Conservation (phyloP, 2,888 invertebrate genomes). For the Leptinotarsa juncta region DNA sequence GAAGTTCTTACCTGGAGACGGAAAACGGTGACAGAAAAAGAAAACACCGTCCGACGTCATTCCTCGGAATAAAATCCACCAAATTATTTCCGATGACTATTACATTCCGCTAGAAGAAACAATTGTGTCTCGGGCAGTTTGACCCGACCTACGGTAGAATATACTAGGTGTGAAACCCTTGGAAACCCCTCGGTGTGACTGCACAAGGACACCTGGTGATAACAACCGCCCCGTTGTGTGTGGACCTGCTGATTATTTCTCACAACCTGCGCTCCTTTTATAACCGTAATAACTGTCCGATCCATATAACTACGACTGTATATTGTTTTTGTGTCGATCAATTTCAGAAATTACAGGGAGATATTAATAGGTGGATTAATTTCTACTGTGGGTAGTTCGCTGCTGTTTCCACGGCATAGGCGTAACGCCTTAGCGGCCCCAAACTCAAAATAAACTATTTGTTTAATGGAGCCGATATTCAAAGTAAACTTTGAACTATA, state of each 20-base stretch:
- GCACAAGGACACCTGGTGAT: constrained; percentile 36
- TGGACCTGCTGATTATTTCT: constrained; percentile 37
- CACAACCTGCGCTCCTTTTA: constrained; percentile 29
- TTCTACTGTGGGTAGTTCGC: constrained; percentile 11
- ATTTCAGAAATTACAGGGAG: constrained; percentile 26
- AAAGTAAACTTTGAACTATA: too few species aligned
- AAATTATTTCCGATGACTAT: constrained; percentile 33
- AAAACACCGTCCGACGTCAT: not conserved
- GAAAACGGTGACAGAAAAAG: not conserved
- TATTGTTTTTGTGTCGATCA: constrained; percentile 24
- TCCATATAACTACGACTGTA: constrained; percentile 18
- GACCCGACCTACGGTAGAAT: constrained; percentile 14
- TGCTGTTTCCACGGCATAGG: constrained; percentile 4
- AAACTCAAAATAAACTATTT: not conserved
- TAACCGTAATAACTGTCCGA: constrained; percentile 25
- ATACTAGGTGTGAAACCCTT: constrained; percentile 31
- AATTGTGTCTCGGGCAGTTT: constrained; percentile 2
- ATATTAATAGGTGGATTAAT: constrained; percentile 11
- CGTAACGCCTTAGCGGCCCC: not conserved
- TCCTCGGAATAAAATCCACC: constrained; percentile 2
- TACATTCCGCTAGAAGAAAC: constrained; percentile 21
- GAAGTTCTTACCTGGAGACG: not conserved
- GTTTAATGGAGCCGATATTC: too few species aligned
- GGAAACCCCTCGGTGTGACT: constrained; percentile 17
- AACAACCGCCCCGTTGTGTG: constrained; percentile 27